Evolutionary conservation across 2,888 invertebrate genomes (phyloP).

Genomic region (Andrena haemorrhoa): DNA sequence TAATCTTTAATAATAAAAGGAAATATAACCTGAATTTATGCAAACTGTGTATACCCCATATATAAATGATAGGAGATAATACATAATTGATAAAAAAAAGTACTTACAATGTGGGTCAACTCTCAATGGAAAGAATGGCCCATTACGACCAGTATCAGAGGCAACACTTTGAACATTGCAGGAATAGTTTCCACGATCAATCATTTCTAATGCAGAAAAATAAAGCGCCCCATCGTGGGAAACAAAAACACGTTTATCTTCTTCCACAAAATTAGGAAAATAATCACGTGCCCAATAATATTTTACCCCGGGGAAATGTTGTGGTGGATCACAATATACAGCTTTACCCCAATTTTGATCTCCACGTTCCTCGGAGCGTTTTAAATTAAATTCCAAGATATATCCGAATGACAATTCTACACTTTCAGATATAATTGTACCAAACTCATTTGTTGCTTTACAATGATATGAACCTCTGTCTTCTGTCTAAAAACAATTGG

Average conservation of each 20-base stretch:
- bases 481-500: constrained; percentile 85
- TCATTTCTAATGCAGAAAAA: constrained; percentile 96
- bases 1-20: too few species aligned
- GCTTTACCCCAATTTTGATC: constrained; percentile 98
- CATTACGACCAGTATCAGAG: constrained; percentile 94
- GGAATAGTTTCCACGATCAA: constrained; percentile 95
- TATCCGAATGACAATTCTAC: constrained; percentile 94
- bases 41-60: background rate
- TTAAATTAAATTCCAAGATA: constrained; percentile 95
- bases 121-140: constrained; percentile 93
- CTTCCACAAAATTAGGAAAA: constrained; percentile 96
- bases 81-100: constrained; percentile 7
- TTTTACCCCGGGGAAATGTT: constrained; percentile 94
- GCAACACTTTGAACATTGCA: constrained; percentile 96
- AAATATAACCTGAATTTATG: background rate
- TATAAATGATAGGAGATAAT: background rate
- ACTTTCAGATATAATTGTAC: constrained; percentile 94
- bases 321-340: constrained; percentile 96
- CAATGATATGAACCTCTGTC: constrained; percentile 97
- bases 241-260: constrained; percentile 96
- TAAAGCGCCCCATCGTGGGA: constrained; percentile 97
- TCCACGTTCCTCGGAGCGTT: constrained; percentile 93
- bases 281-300: constrained; percentile 96
- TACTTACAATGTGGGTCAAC: constrained; percentile 92
- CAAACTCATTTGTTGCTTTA: constrained; percentile 95